Evolutionary conservation across 2,797 vertebrate species (phyloP).

Genomic region (Ammospiza maritima): DNA sequence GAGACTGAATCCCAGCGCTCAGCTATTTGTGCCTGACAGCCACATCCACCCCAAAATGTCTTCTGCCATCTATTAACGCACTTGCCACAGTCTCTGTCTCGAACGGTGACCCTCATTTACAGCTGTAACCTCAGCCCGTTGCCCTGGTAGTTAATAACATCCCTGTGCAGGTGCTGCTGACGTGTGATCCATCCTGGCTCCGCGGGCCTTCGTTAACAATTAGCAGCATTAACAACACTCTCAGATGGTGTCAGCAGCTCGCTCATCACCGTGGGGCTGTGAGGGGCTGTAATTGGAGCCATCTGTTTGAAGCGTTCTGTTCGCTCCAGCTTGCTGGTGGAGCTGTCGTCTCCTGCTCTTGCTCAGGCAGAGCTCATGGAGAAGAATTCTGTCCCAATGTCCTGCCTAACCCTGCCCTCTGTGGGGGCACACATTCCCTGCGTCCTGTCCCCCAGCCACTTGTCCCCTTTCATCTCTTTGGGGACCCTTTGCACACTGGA

Average conservation of each 20-base stretch:
- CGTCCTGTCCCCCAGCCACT: not conserved
- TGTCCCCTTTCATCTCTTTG: not conserved
- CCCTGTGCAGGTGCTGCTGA: not conserved
- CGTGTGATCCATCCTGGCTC: not conserved
- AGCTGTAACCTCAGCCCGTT: not conserved
- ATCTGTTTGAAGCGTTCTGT: not conserved
- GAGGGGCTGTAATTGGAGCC: not conserved
- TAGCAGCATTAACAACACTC: not conserved
- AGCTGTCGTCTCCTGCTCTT: not conserved
- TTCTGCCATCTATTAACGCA: not conserved
- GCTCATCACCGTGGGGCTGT: not conserved
- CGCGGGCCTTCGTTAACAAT: not conserved
- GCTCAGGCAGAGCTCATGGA: not conserved
- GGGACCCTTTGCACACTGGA: not conserved
- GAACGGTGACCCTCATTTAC: not conserved
- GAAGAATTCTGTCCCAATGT: not conserved
- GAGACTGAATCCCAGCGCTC: not conserved
- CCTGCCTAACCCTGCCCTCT: not conserved
- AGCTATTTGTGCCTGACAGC: not conserved
- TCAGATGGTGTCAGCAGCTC: not conserved
- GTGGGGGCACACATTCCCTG: not conserved
- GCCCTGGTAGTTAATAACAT: not conserved
- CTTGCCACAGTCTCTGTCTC: not conserved
- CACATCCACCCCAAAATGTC: not conserved
- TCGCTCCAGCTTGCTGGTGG: not conserved